Conservation (phyloP, 2,888 invertebrate species). For the Eupithecia tripunctaria region DNA sequence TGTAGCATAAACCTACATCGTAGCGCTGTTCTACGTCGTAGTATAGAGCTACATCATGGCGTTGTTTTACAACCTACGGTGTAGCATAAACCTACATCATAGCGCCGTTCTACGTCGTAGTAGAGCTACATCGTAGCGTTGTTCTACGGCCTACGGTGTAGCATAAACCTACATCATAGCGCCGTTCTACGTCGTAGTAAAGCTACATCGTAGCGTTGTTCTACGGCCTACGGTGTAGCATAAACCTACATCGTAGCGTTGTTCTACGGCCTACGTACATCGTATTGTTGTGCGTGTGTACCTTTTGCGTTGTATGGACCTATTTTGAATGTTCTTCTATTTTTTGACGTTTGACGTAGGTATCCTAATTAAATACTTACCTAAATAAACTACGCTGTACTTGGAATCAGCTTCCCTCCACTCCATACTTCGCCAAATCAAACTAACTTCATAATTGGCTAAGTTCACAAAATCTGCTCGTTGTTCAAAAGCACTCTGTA, state of each 20-base stretch:
- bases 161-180: neutral
- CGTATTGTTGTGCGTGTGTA: neutral
- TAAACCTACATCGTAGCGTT: neutral
- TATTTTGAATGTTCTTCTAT: no score
- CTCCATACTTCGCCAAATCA: slow-evolving; percentile 9
- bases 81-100: neutral
- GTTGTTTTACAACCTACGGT: neutral
- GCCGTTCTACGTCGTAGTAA: neutral
- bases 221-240: neutral
- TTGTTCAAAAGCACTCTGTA: slow-evolving; percentile 4
- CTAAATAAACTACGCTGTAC: neutral
- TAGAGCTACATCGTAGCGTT: neutral
- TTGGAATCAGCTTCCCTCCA: neutral
- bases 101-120: neutral
- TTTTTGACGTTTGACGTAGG: no score
- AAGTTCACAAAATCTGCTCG: slow-evolving; percentile 20
- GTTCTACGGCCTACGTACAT: neutral
- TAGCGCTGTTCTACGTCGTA: neutral
- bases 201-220: neutral
- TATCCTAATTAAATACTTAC: neutral
- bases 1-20: neutral
- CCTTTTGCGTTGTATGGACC: no score
- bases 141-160: neutral
- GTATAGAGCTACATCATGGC: neutral
- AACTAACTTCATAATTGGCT: slow-evolving; percentile 27